Percentiles rank a stretch among this genome's conserved stretches.
phyloP scores from a whole-genome alignment of 2,113 vertebrate species.

The Pteropus alecto region DNA sequence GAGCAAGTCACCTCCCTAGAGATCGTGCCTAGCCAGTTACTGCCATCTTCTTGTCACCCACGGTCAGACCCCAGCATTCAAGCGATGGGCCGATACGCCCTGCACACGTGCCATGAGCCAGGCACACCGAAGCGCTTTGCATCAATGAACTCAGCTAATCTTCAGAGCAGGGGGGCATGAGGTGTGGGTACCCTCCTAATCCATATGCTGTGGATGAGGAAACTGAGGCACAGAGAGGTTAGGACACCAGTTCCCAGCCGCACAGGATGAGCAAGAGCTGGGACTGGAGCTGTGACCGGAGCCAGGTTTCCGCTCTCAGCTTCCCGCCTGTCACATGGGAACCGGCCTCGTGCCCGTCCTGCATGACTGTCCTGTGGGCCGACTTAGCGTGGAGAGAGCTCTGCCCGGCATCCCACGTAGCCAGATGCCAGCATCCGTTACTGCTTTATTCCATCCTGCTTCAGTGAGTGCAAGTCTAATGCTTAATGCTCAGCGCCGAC shows the following conservation, averaged over 20 bases:
- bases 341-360: accelerated
- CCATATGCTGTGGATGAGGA: background rate
- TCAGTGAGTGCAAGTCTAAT: accelerated
- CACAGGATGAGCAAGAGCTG: background rate
- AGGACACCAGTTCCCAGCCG: accelerated
- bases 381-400: accelerated
- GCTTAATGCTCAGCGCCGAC: background rate
- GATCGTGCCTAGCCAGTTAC: background rate
- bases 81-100: accelerated
- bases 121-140: accelerated
- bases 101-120: accelerated
- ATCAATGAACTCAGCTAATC: accelerated
- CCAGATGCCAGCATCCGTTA: accelerated
- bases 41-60: background rate
- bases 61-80: background rate
- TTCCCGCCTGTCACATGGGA: accelerated
- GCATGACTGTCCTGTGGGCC: accelerated
- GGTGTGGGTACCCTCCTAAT: accelerated
- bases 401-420: accelerated
- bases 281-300: accelerated
- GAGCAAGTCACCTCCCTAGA: accelerated
- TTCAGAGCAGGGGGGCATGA: no score
- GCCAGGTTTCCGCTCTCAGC: accelerated
- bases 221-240: background rate
- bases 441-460: background rate